Evolutionary conservation across 2,888 invertebrate species (phyloP).

Genomic region (Tineola bisselliella): DNA sequence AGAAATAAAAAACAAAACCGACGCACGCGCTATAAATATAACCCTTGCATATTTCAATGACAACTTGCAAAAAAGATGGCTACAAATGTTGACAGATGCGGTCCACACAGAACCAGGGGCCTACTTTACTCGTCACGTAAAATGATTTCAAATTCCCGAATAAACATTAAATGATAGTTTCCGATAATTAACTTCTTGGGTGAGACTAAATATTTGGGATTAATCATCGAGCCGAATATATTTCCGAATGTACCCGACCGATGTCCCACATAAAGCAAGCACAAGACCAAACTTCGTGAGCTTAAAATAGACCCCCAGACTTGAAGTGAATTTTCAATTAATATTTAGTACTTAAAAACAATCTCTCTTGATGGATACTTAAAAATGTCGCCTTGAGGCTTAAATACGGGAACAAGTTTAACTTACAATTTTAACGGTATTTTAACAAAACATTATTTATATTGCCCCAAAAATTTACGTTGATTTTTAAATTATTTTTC

Average conservation of each 20-base stretch:
- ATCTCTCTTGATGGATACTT: slow-evolving; percentile 28
- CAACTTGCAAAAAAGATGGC: background rate
- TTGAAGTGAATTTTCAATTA: slow-evolving; percentile 29
- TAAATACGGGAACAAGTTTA: slow-evolving; percentile 11
- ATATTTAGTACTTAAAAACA: slow-evolving; percentile 40
- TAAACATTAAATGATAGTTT: no score
- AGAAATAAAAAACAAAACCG: background rate
- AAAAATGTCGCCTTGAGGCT: slow-evolving; percentile 1
- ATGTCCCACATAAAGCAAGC: no score
- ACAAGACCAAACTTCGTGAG: no score
- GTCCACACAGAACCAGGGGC: background rate
- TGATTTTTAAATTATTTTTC: no score
- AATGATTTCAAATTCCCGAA: no score
- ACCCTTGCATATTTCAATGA: background rate
- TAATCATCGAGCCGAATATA: no score
- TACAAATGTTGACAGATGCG: background rate
- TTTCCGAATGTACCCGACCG: no score
- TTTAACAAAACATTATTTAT: background rate
- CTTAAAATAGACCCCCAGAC: background rate
- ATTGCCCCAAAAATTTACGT: background rate
- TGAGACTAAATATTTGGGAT: no score
- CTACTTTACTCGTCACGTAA: background rate
- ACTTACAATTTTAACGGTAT: background rate
- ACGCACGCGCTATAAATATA: background rate
- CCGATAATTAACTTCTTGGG: no score